Conservation (phyloP, 2,888 invertebrate species). For the Nycteola revayana region DNA sequence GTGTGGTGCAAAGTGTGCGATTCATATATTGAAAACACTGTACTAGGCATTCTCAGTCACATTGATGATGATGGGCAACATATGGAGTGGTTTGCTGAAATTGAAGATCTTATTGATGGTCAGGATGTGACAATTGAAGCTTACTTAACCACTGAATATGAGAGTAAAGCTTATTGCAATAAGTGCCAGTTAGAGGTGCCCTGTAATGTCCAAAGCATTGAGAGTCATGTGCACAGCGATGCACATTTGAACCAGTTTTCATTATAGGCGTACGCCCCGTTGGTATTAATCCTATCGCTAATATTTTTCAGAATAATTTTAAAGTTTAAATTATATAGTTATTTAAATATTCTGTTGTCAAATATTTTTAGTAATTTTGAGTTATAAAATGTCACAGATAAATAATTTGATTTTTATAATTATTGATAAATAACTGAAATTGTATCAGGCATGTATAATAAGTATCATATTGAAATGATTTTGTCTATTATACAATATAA, state of each 20-base stretch:
- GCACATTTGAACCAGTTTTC: constrained; percentile 47
- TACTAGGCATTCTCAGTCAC: constrained; percentile 42
- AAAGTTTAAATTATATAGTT: constrained; percentile 12
- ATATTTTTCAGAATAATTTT: constrained; percentile 19
- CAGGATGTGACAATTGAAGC: constrained; percentile 48
- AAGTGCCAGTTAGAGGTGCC: constrained; percentile 49
- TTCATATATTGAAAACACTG: constrained; percentile 45
- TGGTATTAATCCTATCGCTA: constrained; percentile 18
- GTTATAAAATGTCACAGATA: no score
- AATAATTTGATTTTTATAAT: no score
- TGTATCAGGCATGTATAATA: no score
- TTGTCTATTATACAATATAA: no score
- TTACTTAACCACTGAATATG: constrained; percentile 48
- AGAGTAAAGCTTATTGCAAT: constrained; percentile 51
- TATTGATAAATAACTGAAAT: no score
- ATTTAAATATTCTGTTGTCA: no score
- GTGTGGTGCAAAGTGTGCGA: constrained; percentile 61
- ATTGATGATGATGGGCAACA: constrained; percentile 54
- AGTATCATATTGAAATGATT: no score
- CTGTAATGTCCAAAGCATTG: constrained; percentile 44
- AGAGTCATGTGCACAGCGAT: constrained; percentile 51
- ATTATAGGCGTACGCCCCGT: constrained; percentile 25
- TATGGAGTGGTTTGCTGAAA: constrained; percentile 53
- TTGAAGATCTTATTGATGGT: constrained; percentile 51
- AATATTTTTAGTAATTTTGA: no score